phyloP scores from a whole-genome alignment of 1,140 invertebrate genomes.

The Bombus fervidus region DNA sequence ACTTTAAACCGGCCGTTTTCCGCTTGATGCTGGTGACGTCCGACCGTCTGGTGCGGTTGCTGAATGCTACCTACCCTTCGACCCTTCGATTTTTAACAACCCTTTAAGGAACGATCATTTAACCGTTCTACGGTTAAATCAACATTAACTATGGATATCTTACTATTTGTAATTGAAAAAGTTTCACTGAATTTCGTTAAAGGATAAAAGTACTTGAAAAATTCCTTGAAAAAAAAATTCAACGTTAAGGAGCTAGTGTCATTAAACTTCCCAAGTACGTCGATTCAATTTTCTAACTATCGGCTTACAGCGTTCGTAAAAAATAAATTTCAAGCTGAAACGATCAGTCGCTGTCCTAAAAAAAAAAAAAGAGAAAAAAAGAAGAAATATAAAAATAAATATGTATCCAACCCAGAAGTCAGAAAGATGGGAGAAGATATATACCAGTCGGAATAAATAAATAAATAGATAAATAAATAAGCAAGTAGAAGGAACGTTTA shows the following conservation, averaged over 20 bases:
- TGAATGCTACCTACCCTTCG: conserved; percentile 1
- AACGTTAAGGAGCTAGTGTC: background rate
- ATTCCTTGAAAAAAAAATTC: too few species aligned
- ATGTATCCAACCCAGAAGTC: background rate
- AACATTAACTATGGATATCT: too few species aligned
- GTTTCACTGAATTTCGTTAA: too few species aligned
- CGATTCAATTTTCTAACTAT: background rate
- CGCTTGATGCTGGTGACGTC: conserved; percentile 25
- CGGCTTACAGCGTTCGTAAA: background rate
- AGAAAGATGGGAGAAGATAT: background rate
- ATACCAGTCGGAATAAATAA: background rate
- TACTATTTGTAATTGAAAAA: too few species aligned
- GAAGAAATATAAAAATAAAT: background rate
- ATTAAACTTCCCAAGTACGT: background rate
- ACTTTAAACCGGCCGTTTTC: conserved; percentile 60
- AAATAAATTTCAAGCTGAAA: background rate
- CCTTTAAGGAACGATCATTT: background rate
- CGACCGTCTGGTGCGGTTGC: conserved; percentile 25
- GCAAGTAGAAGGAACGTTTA: background rate
- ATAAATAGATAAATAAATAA: background rate
- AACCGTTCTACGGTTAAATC: background rate
- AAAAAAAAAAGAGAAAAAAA: background rate
- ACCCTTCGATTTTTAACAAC: conserved; percentile 15
- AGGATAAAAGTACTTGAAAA: too few species aligned
- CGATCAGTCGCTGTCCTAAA: too few species aligned